Evolutionary conservation across 2,888 invertebrate species (phyloP), one percentile per base, ranked within the genome.

Genomic region (Galerucella nymphaeae): DNA sequence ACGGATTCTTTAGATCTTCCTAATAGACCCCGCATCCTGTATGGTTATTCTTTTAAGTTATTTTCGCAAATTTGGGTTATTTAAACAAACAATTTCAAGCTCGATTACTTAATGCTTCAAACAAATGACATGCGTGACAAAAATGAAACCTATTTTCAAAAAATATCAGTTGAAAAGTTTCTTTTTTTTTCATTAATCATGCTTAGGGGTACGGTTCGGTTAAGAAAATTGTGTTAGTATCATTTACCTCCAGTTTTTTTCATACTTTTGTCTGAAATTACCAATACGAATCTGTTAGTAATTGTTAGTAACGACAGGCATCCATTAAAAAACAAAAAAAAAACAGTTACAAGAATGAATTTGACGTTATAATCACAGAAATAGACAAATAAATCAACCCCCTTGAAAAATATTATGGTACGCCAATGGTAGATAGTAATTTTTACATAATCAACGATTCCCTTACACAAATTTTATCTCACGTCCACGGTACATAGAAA

Each of bases 181-280:
- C 75, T 75, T 66, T 73, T 76, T 5, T 70, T 74, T 73, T 69
- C 73, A 71, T 74, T 71, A 67, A 67, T 72, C 78, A 79, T 79
- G 79, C 79, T 76, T 66, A 65, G 71, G 73, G 70, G 57, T 61
- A 59, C 38, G 73, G 74, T 71, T 75, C 73, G 70, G 64, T 79
- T 70, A 71, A 8, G 72, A 70, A 75, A 72, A 38, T 73, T 66
- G 42, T 64, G 53, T 68, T 53, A 67, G 65, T 75, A 75, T 75
- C 72, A 72, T 78, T 89, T 92, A 93, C 93, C 93, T 93, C 93
- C 92, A 93, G 87, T 90, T 89, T 86, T 90, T 90, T 88, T 93
- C 92, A 89, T 92, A 92, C 87, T 91, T 92, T 89, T 92, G 90
- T 90, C 93, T 93, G 91, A 85, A 90, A 90, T 75, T 73, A 53